Base-by-base conservation (phyloP, 2,797 vertebrate species). In the Amblyraja radiata region DNA sequence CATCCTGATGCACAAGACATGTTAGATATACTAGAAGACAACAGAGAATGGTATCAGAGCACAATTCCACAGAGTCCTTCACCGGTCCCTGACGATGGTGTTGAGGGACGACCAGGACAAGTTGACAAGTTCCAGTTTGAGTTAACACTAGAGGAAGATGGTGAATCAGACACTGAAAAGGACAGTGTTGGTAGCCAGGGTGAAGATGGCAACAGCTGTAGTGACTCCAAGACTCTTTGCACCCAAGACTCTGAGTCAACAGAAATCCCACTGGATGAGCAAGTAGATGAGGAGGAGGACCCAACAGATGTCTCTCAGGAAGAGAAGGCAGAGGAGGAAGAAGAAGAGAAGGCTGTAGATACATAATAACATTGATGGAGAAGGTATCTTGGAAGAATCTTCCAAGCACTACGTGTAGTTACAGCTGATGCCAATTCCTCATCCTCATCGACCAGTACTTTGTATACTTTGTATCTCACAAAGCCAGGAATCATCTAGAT, bases 11-110 rank as follows among this genome's bases (percentile, higher is more conserved):
- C 98, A 95, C 98, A 99, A 96, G 98, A 99, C 96, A 99, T 99
- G 95, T 96, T 99, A 95, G 98, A 99, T 96, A 99, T 97, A 14
- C 95, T 99, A 96, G 98, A 99, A 95, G 98, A 99, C 97, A 99
- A 99, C 96, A 97, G 99, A 94, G 99, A 99, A 95, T 99, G 98
- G 98, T 99, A 99, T 96, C 98, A 99, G 97, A 99, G 98, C 98
- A 99, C 98, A 97, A 99, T 99, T 94, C 99, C 99, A 93, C 98
- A 99, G 94, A 99, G 99, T 96, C 99, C 99, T 28, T 99, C 98
- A 93, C 98, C 98, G 23, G 96, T 97, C 0, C 96, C 98, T 76
- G 98, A 98, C 63, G 98, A 98, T 93, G 96, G 97, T 25, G 97
- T 98, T 92, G 98, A 99, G 21, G 96, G 98, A 94, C 97, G 96